A percentile compares a stretch with the other conserved stretches of the same genome.
Conservation (phyloP, 2,888 invertebrate genomes). For the Lasioglossum oenotherae region DNA sequence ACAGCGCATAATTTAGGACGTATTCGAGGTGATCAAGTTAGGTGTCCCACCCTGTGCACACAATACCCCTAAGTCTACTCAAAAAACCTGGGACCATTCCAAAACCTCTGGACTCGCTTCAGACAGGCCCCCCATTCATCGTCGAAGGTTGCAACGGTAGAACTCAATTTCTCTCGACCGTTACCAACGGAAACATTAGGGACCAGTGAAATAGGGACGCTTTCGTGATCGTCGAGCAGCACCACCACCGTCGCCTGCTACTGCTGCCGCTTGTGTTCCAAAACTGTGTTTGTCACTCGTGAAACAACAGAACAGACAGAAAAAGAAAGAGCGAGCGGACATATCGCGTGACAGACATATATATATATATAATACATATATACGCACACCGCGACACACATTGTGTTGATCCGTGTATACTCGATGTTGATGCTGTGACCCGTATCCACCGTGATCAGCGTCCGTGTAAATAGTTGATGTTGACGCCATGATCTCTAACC, state of each 20-base stretch:
- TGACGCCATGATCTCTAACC: not conserved
- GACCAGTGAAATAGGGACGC: constrained; percentile 26
- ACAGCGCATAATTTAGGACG: too few relatives aligned
- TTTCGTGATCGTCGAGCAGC: constrained; percentile 66
- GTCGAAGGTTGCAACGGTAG: not conserved
- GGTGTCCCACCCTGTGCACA: not conserved
- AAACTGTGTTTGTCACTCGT: constrained; percentile 7
- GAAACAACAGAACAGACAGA: constrained; percentile 1
- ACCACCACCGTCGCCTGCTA: constrained; percentile 58
- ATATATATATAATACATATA: not conserved
- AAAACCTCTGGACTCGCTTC: not conserved
- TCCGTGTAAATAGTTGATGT: not conserved
- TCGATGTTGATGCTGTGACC: not conserved
- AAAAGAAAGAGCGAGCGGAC: constrained; percentile 1
- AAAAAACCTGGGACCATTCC: not conserved
- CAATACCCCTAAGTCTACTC: not conserved
- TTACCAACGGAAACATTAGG: not conserved
- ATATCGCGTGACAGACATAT: not conserved
- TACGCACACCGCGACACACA: not conserved
- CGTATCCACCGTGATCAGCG: not conserved
- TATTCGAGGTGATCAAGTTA: too few relatives aligned
- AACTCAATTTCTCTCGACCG: not conserved
- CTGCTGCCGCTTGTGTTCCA: constrained; percentile 46
- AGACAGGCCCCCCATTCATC: not conserved
- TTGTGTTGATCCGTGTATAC: not conserved